phyloP scores from a whole-genome alignment of 2,113 vertebrate species.

The Scophthalmus maximus region DNA sequence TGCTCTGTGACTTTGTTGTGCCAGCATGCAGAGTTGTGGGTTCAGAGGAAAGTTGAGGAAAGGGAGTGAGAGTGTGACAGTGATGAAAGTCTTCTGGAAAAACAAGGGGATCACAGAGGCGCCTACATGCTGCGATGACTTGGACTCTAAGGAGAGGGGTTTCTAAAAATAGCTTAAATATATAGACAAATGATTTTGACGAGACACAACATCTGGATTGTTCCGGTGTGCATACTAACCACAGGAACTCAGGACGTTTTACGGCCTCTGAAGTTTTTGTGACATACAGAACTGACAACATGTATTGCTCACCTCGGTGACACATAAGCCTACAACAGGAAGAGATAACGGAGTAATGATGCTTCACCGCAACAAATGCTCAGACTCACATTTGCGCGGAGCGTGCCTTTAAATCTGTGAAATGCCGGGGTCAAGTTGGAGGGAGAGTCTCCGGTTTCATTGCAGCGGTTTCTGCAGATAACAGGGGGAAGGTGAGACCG shows the following conservation, averaged over 20 bases:
- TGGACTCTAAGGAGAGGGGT: slow-evolving; percentile 16
- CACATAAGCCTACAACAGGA: slow-evolving; percentile 31
- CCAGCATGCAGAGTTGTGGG: slow-evolving; percentile 12
- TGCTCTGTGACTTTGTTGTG: background rate
- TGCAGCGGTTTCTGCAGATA: slow-evolving; percentile 44
- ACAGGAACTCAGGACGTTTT: slow-evolving; percentile 18
- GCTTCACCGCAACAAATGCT: slow-evolving; percentile 26
- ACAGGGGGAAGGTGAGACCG: slow-evolving; percentile 62
- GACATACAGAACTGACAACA: slow-evolving; percentile 42
- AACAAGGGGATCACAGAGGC: slow-evolving; percentile 5
- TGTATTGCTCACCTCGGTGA: slow-evolving; percentile 28
- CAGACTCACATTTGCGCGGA: slow-evolving; percentile 30
- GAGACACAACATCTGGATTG: slow-evolving; percentile 55
- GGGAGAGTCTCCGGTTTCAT: slow-evolving; percentile 14
- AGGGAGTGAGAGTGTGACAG: slow-evolving; percentile 20
- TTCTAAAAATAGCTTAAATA: slow-evolving; percentile 48
- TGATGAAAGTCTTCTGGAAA: slow-evolving; percentile 51
- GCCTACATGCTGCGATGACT: slow-evolving; percentile 38
- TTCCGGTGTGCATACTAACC: slow-evolving; percentile 9
- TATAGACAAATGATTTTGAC: slow-evolving; percentile 19
- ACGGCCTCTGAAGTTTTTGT: slow-evolving; percentile 8
- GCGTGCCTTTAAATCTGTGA: slow-evolving; percentile 54
- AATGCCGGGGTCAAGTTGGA: slow-evolving; percentile 37
- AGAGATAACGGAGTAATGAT: slow-evolving; percentile 23
- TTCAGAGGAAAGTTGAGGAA: slow-evolving; percentile 2